phyloP scores from a whole-genome alignment of 2,888 invertebrate genomes.

The Machimus rusticus region DNA sequence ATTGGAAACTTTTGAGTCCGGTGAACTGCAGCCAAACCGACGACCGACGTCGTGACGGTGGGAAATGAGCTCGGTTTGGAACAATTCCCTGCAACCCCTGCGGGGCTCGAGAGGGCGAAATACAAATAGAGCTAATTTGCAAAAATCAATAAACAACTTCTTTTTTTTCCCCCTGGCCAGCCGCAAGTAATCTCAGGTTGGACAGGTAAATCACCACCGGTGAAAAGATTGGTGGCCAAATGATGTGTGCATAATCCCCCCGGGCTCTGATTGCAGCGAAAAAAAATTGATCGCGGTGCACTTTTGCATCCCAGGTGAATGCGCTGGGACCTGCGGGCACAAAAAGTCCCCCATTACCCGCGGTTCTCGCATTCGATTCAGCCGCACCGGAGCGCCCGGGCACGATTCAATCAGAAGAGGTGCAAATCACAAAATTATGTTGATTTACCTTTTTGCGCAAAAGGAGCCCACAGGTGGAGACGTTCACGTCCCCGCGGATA shows the following conservation, averaged over 20 bases:
- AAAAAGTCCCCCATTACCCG: background rate
- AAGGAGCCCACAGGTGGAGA: background rate
- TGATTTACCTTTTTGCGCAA: conserved; percentile 19
- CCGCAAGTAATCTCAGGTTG: background rate
- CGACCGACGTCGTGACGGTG: background rate
- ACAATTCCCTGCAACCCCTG: background rate
- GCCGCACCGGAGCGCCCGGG: background rate
- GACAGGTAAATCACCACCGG: background rate
- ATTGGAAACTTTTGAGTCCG: background rate
- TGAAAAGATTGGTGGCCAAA: background rate
- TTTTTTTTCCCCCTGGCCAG: background rate
- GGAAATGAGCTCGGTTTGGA: background rate
- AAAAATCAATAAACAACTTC: conserved; percentile 18
- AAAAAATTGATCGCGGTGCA: background rate
- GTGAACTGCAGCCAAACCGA: background rate
- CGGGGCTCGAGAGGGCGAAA: background rate
- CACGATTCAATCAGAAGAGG: conserved; percentile 39
- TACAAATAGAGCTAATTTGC: conserved; percentile 14
- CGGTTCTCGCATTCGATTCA: background rate
- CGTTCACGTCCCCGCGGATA: background rate
- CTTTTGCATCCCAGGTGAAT: background rate
- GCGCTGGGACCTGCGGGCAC: background rate
- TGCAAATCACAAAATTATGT: conserved; percentile 36
- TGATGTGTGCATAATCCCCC: conserved; percentile 22
- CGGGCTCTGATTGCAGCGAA: background rate